Evolutionary conservation across 2,888 invertebrate genomes (phyloP).

Genomic region (Xanthorhoe spadicearia): DNA sequence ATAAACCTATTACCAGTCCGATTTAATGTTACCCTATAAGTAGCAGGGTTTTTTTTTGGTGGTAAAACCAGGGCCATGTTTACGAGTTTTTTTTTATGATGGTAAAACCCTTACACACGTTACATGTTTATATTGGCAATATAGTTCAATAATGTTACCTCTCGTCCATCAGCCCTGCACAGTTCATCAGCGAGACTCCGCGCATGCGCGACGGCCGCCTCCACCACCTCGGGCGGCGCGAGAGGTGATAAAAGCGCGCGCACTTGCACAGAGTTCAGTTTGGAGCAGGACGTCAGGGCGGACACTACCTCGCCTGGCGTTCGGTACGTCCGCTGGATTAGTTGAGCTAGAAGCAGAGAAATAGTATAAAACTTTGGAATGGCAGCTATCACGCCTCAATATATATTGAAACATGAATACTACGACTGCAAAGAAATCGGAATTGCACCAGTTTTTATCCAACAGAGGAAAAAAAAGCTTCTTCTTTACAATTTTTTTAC

Average conservation of each 20-base stretch:
- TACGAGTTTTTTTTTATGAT: no score
- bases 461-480: no score
- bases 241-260: conserved; percentile 89
- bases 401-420: no score
- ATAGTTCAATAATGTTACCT: conserved; percentile 71
- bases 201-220: conserved; percentile 90
- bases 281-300: conserved; percentile 96
- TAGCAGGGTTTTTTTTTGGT: no score
- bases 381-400: not conserved
- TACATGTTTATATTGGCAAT: no score
- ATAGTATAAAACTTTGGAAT: not conserved
- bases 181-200: conserved; percentile 96
- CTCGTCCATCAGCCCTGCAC: conserved; percentile 94
- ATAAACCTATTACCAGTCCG: no score
- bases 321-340: conserved; percentile 75
- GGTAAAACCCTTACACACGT: no score
- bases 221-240: conserved; percentile 85
- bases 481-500: no score
- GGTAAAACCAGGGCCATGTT: no score
- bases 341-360: conserved; percentile 65
- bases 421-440: not conserved
- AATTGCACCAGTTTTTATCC: not conserved
- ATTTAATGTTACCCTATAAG: no score
- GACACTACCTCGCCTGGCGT: conserved; percentile 93
- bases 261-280: conserved; percentile 97